Conservation (phyloP, 2,888 invertebrate genomes). For the Fragum sueziense region DNA sequence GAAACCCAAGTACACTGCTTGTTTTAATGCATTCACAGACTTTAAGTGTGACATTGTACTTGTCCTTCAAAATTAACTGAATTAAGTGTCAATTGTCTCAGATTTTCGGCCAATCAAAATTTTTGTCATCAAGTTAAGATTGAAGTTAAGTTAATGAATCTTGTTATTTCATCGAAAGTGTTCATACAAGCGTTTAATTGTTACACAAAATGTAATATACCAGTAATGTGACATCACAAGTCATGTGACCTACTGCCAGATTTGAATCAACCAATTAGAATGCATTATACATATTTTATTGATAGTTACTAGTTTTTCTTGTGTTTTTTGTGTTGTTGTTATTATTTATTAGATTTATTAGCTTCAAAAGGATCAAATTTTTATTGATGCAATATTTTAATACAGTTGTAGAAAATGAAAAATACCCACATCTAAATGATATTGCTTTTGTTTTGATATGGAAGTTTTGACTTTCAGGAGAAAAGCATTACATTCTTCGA, state of each 20-base stretch:
- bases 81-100: too few relatives aligned
- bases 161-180: neutral
- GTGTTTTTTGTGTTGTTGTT: conserved; percentile 66
- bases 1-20: too few relatives aligned
- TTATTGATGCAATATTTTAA: conserved; percentile 38
- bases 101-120: too few relatives aligned
- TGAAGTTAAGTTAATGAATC: too few relatives aligned
- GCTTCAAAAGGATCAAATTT: conserved; percentile 52
- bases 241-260: conserved; percentile 38
- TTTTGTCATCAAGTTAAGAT: too few relatives aligned
- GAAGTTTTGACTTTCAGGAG: too few relatives aligned
- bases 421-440: neutral
- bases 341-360: conserved; percentile 59
- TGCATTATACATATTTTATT: conserved; percentile 51
- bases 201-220: neutral
- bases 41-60: too few relatives aligned
- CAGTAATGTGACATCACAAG: neutral
- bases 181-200: neutral
- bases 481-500: too few relatives aligned
- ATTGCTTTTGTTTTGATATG: neutral
- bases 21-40: too few relatives aligned
- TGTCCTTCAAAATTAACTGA: too few relatives aligned
- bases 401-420: conserved; percentile 3
- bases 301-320: conserved; percentile 61
- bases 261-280: conserved; percentile 18